These are phyloP conservation scores for Ylistrum balloti DNA, from an alignment of 1,140 invertebrate species.

Conservation along the genomic window DNA sequence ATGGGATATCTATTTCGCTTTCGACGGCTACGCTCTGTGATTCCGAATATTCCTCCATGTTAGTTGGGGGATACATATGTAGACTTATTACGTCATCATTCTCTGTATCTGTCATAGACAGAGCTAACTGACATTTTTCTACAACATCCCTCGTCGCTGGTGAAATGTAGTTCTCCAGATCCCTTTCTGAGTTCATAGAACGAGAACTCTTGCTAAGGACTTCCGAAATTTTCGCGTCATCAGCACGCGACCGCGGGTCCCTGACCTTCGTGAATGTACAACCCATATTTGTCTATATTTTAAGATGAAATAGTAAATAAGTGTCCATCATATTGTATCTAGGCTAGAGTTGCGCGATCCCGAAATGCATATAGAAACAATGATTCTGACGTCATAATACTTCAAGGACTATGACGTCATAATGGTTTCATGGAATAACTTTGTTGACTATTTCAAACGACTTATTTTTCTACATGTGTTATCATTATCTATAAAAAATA, in stretches of 20 bases:
- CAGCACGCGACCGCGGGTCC: not conserved
- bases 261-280: not conserved
- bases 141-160: not conserved
- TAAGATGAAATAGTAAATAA: not conserved
- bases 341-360: constrained; percentile 30
- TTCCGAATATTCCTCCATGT: constrained; percentile 7
- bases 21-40: no score
- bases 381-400: not conserved
- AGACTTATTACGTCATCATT: not conserved
- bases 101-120: not conserved
- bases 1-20: not conserved
- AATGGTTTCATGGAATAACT: no score
- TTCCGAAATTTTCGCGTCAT: not conserved
- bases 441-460: no score
- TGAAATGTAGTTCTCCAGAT: not conserved
- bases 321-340: not conserved
- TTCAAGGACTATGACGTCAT: not conserved
- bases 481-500: no score
- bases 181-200: not conserved
- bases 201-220: not conserved
- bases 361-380: not conserved
- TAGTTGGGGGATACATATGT: not conserved
- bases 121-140: constrained; percentile 13
- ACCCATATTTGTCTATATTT: not conserved
- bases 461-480: no score